These are phyloP conservation scores for Chymomyza procnemis DNA, from an alignment of 2,888 invertebrate species.

Conservation along the genomic window DNA sequence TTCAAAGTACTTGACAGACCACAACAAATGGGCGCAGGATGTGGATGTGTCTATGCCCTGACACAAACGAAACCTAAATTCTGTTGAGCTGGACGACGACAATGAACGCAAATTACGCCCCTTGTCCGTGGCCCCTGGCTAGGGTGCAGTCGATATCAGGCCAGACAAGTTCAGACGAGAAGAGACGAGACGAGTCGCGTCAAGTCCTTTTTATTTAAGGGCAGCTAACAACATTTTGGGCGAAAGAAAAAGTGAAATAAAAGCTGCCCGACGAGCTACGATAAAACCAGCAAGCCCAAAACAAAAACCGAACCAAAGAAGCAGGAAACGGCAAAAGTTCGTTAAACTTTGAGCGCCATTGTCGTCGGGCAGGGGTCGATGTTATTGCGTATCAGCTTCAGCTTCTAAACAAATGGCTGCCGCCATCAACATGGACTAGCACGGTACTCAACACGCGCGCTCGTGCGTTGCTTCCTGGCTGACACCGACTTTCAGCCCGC, in stretches of 20 bases:
- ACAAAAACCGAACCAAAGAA: not conserved
- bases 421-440: not conserved
- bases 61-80: conserved; percentile 68
- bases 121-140: not conserved
- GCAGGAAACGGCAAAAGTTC: conserved; percentile 66
- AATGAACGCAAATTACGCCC: conserved; percentile 5
- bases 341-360: conserved; percentile 63
- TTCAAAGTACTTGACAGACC: conserved; percentile 13
- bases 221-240: conserved; percentile 16
- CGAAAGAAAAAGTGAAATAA: conserved; percentile 59
- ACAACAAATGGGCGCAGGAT: conserved; percentile 38
- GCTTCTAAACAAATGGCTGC: conserved; percentile 5
- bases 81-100: conserved; percentile 15
- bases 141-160: not conserved
- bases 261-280: too few relatives aligned
- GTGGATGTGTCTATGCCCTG: conserved; percentile 57
- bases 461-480: conserved; percentile 55
- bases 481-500: not conserved
- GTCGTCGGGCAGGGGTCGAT: conserved; percentile 41
- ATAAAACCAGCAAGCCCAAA: conserved; percentile 7
- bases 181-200: conserved; percentile 10
- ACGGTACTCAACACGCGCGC: conserved; percentile 32
- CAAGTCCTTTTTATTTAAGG: conserved; percentile 28
- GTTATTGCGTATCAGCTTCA: conserved; percentile 56
- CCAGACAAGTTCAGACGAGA: not conserved